Evolutionary conservation across 1,140 invertebrate species (phyloP), one percentile per base, ranked within the genome.

Genomic region (Diorhabda carinulata): DNA sequence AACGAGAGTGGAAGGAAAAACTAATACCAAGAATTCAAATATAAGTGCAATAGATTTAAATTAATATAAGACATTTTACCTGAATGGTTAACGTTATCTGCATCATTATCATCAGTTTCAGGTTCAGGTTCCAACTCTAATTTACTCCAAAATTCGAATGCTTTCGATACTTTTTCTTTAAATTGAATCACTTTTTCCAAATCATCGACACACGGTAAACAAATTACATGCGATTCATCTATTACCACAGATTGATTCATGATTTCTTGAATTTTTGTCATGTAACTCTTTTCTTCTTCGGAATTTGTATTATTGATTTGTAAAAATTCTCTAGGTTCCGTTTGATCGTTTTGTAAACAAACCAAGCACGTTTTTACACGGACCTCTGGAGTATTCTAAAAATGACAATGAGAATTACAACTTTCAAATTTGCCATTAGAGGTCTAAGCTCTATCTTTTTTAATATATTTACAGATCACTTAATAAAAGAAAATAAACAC

Each of bases 211-310:
- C 47, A 52, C 47, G 47, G 6, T 4, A 8, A n/a, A 4, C 47
- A 52, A 52, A 52, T 3, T 6, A 52, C 47, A n/a, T 52, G 47
- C n/a, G 47, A 3, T 52, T 52, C 47, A 52, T 52, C 47, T 52
- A 52, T 52, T 52, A 52, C 47, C 47, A 52, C 47, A 8, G 47
- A n/a, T 52, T 52, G 47, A 52, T 52, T 52, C 47, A 52, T 52
- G n/a, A 52, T 52, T 52, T 52, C 47, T 52, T 52, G 47, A n/a
- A 52, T 52, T 52, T 52, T 52, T 2, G 47, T 52, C 47, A 52
- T 4, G n/a, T 52, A 52, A n/a, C 6, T 52, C 47, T 52, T 52
- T 52, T 52, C 47, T 52, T 52, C 47, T 52, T 4, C 47, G 6
- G n/a, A n/a, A n/a, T 52, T 4, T 52, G n/a, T 8, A 52, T 52